Conservation (phyloP, 2,888 invertebrate genomes). For the Ochropleura plecta region DNA sequence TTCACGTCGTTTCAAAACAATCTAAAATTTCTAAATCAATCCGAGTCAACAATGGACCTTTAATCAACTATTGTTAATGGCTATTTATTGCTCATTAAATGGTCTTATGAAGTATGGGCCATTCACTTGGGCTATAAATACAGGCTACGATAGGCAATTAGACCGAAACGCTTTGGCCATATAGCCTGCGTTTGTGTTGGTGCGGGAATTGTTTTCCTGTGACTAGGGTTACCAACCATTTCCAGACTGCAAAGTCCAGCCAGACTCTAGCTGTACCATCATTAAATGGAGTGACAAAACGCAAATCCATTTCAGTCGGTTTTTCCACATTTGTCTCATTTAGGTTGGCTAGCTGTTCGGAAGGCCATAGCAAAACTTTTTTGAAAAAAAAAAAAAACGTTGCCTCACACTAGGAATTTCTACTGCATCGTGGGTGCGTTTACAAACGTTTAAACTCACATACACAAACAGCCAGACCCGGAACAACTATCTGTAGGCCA, state of each 20-base stretch:
- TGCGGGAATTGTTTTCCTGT: constrained; percentile 34
- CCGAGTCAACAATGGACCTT: constrained; percentile 56
- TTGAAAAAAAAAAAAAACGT: no score
- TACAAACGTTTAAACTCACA: no score
- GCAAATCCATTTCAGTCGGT: no score
- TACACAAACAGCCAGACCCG: no score
- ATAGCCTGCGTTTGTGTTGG: constrained; percentile 30
- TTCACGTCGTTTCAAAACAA: constrained; percentile 44
- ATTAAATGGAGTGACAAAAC: no score
- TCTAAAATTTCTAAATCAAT: constrained; percentile 53
- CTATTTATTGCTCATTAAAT: constrained; percentile 76
- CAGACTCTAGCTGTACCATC: no score
- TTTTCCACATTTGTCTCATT: no score
- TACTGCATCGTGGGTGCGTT: no score
- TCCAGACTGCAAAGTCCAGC: not conserved
- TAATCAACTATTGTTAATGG: constrained; percentile 73
- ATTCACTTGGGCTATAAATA: constrained; percentile 66
- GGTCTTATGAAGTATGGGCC: constrained; percentile 74
- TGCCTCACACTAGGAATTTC: no score
- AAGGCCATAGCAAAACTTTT: no score
- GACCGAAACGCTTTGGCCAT: constrained; percentile 65
- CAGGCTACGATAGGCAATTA: constrained; percentile 70
- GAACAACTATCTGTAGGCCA: no score
- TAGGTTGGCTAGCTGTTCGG: no score
- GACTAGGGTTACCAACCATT: constrained; percentile 29